Conservation (phyloP, 2,888 invertebrate species). For the Morpho achilles region DNA sequence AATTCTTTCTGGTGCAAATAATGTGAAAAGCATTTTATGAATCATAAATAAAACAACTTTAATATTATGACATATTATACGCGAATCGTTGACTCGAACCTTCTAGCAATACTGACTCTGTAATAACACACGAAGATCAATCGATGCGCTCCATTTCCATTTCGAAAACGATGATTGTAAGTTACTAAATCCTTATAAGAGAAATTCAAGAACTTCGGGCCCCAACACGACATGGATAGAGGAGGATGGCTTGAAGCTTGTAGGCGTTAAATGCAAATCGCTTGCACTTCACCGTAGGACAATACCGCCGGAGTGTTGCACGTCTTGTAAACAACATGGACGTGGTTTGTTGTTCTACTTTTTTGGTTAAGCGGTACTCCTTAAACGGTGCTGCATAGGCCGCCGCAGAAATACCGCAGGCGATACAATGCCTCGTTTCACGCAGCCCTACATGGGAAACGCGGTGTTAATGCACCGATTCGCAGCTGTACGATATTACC, state of each 20-base stretch:
- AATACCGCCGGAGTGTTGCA: constrained; percentile 69
- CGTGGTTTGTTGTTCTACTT: constrained; percentile 73
- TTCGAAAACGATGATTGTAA: too few species aligned
- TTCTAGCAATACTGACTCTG: too few species aligned
- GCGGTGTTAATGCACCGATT: constrained; percentile 55
- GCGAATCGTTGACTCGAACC: too few species aligned
- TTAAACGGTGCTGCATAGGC: constrained; percentile 68
- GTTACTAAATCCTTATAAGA: constrained; percentile 31
- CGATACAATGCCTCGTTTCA: constrained; percentile 66
- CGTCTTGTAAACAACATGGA: constrained; percentile 70
- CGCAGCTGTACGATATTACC: constrained; percentile 52
- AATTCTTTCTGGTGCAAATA: too few species aligned
- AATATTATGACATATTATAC: too few species aligned
- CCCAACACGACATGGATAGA: constrained; percentile 31
- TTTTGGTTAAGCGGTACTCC: constrained; percentile 73
- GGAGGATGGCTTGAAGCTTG: constrained; percentile 38
- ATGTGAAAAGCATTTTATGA: too few species aligned
- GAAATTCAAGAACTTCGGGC: constrained; percentile 48
- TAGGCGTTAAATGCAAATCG: constrained; percentile 72
- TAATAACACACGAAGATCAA: too few species aligned
- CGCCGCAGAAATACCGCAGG: constrained; percentile 66
- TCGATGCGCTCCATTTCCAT: too few species aligned
- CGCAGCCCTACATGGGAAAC: constrained; percentile 60
- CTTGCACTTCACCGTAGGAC: constrained; percentile 65
- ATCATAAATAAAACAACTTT: too few species aligned